Evolutionary conservation across 2,888 invertebrate genomes (phyloP), one percentile per base, ranked within the genome.

Genomic region (Halictus ligatus): DNA sequence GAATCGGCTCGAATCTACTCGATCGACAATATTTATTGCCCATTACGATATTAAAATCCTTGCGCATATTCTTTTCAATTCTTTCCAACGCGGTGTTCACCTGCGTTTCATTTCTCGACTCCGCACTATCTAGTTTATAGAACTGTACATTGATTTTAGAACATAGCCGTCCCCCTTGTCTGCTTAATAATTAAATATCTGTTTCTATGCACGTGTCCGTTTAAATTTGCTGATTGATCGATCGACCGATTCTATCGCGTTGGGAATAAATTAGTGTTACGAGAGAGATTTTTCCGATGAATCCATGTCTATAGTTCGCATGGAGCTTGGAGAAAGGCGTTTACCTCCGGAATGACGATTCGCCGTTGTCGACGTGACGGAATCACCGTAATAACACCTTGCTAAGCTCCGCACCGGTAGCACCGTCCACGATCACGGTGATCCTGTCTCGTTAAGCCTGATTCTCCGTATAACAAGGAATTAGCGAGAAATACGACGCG

Each of bases 301-400:
- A 50, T 7, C 35, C 35, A 35, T 4, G 35, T 35, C 50, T n/a
- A 15, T 50, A 35, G 35, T 40, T 29, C n/a, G 69, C 15, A 0
- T n/a, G 15, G n/a, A 48, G 21, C 40, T 10, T 21, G 54, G 58
- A 48, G 29, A 21, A 21, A 74, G 74, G 46, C 69, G 78, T 50
- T 72, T 35, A 40, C 25, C 29, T 46, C 75, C 29, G n/a, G 54
- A 78, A 72, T 72, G 73, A 46, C 69, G 71, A 78, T 78, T 75
- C 81, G 29, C 40, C 69, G 48, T 72, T 64, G 60, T 72, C 75
- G 40, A 74, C 76, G 35, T 35, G 85, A 73, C 76, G 64, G 54
- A 83, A 82, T 87, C 83, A 78, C 18, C 50, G 58, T 81, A 64
- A 72, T 73, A 78, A 80, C 78, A 81, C 72, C 78, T 67, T 40